Evolutionary conservation across 2,113 vertebrate species (phyloP).

Genomic region (Oophaga pumilio): DNA sequence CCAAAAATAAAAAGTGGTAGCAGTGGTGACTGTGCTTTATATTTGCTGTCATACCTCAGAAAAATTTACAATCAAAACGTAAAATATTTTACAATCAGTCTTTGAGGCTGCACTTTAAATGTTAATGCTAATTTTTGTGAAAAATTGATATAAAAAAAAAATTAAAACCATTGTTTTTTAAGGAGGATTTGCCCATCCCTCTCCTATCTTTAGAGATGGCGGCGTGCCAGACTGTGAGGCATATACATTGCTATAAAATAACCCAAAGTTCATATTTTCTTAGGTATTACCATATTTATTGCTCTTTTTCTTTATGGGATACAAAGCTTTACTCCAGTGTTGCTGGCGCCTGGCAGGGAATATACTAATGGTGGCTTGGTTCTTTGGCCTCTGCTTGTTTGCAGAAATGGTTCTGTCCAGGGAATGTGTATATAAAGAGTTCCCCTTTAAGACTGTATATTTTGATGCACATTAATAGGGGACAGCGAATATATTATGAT

Average conservation of each 20-base stretch:
- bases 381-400: not conserved
- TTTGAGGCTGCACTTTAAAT: too few relatives aligned
- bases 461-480: conserved; percentile 6
- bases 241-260: not conserved
- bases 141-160: too few relatives aligned
- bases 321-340: not conserved
- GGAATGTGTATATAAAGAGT: not conserved
- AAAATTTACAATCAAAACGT: too few relatives aligned
- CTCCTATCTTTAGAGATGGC: not conserved
- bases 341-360: not conserved
- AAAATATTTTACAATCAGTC: too few relatives aligned
- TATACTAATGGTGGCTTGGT: not conserved
- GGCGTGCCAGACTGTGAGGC: not conserved
- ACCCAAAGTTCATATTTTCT: not conserved
- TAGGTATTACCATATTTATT: not conserved
- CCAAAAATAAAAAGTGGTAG: not conserved
- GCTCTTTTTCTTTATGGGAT: not conserved
- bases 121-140: too few relatives aligned
- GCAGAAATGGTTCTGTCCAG: not conserved
- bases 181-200: not conserved
- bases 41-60: too few relatives aligned
- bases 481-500: not conserved
- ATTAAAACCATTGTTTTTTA: not conserved
- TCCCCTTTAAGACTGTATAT: not conserved
- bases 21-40: too few relatives aligned